Evolutionary conservation across 2,888 invertebrate genomes (phyloP), one percentile per base, ranked within the genome.

Genomic region (Amiota communis): DNA sequence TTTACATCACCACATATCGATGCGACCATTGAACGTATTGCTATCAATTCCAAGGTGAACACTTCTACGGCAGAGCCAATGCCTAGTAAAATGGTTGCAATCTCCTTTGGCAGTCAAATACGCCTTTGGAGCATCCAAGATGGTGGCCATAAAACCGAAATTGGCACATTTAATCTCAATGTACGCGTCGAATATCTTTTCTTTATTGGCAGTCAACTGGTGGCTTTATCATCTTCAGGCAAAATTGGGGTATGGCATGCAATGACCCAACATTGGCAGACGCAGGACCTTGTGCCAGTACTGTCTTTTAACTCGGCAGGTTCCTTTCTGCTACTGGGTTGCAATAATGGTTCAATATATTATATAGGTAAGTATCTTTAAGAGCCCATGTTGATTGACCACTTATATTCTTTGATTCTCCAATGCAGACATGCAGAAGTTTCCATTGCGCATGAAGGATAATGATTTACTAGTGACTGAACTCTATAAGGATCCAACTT

Each of bases 191-290:
- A 99, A 87, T 97, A 97, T 89, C 92, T 99, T 72, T 96, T 99
- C 88, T 99, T 99, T 89, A 98, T 99, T 87, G 98, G 99, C 0
- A 97, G 97, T 79, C 99, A 99, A 88, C 90, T 99, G 79, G 99
- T 99, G n/a, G 98, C 98, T 0, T 91, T 99, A 46, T 97, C 97
- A 61, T 94, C 95, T 2, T 94, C 94, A 9, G 97, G 97, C 8
- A 98, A 98, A 90, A 96, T 99, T 23, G 98, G 99, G 1, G 98
- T 99, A n/a, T 99, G 98, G 98, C 98, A 99, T 90, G 97, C 98
- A 0, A 98, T 98, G 95, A 98, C 98, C 0, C 98, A 98, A 86
- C 98, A 98, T 90, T 99, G 98, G 98, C 98, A 98, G 91, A 95
- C 97, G 59, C 98, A 98, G 88, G 98, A 98, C 90, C 95, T 98